Base-by-base conservation (phyloP, 2,888 invertebrate species). In the Hirtodrosophila confusa region DNA sequence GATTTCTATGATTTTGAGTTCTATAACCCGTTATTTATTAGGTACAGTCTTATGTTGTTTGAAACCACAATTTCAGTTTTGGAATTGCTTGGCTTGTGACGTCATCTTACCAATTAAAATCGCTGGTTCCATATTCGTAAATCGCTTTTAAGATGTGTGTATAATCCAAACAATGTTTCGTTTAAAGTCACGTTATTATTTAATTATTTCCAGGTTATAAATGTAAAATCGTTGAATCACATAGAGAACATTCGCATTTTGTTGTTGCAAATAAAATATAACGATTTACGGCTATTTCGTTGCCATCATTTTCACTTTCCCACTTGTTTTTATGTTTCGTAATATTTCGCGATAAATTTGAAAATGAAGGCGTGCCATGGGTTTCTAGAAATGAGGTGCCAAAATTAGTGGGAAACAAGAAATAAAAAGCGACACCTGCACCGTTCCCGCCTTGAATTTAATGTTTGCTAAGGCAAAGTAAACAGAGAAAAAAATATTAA, bases 51-150 rank as follows among this genome's bases (percentile, higher is more conserved):
- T 17, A 17, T 17, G 17, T 17, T 17, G 1, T 17, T 17, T 17
- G 17, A 17, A 17, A 17, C 2, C 17, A 17, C 17, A 17, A 17
- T n/a, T n/a, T n/a, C n/a, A n/a, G n/a, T n/a, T n/a, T n/a, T n/a
- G n/a, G n/a, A n/a, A n/a, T 17, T 17, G 17, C 17, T 17, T 17
- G 17, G 17, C 17, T 1, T 17, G 17, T 10, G n/a, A n/a, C 6
- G 1, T 33, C 24, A 11, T 37, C 85, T 88, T 67, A 85, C 85
- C 85, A 73, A 85, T 82, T 87, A 85, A 88, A 85, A 85, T 85
- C 54, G 85, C 69, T 45, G 85, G 77, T 69, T 85, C 85, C 85
- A 85, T 85, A 50, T 64, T 86, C 56, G 62, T 53, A 39, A 9
- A 45, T 64, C 54, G 64, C 12, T 54, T 41, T 8, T 40, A 51